These are phyloP conservation scores for Eupeodes corollae DNA, from an alignment of 1,140 invertebrate species.

Conservation along the genomic window DNA sequence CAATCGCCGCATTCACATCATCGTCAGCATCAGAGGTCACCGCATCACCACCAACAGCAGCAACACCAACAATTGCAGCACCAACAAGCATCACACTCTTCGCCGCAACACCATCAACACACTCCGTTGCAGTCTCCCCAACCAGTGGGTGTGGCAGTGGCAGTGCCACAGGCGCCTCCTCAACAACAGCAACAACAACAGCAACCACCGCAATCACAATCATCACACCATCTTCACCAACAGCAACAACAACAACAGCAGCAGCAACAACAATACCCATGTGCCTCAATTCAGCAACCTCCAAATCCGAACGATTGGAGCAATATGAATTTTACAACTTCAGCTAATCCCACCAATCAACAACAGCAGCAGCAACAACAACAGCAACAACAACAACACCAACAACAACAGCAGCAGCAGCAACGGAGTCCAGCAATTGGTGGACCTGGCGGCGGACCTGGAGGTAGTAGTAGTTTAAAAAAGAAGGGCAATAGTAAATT, in stretches of 20 bases:
- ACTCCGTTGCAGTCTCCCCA: constrained; percentile 25
- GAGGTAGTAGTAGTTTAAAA: not conserved
- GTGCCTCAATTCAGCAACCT: constrained; percentile 7
- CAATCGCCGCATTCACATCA: constrained; percentile 19
- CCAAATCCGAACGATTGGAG: constrained; percentile 21
- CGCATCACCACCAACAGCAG: constrained; percentile 21
- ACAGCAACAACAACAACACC: constrained; percentile 7
- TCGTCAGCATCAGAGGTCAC: constrained; percentile 13
- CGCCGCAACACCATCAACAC: constrained; percentile 11
- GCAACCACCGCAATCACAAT: not conserved
- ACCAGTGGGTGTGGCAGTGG: constrained; percentile 4
- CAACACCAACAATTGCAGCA: constrained; percentile 18
- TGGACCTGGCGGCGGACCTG: not conserved
- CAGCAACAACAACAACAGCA: constrained; percentile 16
- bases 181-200: constrained; percentile 15
- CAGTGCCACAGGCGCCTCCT: constrained; percentile 12
- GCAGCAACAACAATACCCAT: constrained; percentile 10
- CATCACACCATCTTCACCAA: constrained; percentile 8
- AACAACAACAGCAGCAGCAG: constrained; percentile 11
- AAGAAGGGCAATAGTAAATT: constrained; percentile 19
- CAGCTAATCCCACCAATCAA: constrained; percentile 11
- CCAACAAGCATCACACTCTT: constrained; percentile 22
- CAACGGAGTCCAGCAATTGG: not conserved
- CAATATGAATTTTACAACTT: constrained; percentile 18
- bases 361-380: constrained; percentile 26